phyloP scores from a whole-genome alignment of 2,797 vertebrate genomes.

The Typhlichthys eigenmanni region DNA sequence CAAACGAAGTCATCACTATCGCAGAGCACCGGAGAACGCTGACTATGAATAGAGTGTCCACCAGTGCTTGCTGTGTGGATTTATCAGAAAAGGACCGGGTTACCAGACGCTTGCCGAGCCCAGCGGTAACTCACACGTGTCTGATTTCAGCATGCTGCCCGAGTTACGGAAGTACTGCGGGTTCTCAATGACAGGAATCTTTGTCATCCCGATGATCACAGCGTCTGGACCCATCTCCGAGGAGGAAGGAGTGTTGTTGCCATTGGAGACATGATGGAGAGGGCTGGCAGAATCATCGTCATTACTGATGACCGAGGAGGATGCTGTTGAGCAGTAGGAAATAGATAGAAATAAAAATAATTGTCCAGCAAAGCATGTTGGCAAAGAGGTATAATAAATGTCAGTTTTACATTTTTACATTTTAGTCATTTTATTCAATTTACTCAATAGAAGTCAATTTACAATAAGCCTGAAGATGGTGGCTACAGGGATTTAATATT shows the following conservation, averaged over 20 bases:
- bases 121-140: conserved; percentile 91
- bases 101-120: conserved; percentile 36
- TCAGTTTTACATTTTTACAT: neutral
- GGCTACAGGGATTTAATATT: no score
- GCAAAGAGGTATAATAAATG: neutral
- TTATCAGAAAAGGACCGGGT: conserved; percentile 65
- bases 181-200: conserved; percentile 99
- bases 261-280: conserved; percentile 98
- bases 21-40: conserved; percentile 47
- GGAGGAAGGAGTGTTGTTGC: conserved; percentile 97
- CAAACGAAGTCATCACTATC: conserved; percentile 46
- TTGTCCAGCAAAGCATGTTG: neutral
- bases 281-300: conserved; percentile 98
- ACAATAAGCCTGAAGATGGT: no score
- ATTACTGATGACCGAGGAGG: conserved; percentile 98
- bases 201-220: conserved; percentile 98
- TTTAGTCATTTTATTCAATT: no score
- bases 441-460: no score
- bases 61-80: conserved; percentile 55
- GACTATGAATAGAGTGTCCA: conserved; percentile 43
- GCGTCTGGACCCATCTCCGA: conserved; percentile 97
- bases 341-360: conserved; percentile 10
- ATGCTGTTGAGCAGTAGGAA: conserved; percentile 76
- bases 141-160: conserved; percentile 92
- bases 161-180: conserved; percentile 98